Base-by-base conservation (phyloP, 2,888 invertebrate genomes). In the Ophion costatus region DNA sequence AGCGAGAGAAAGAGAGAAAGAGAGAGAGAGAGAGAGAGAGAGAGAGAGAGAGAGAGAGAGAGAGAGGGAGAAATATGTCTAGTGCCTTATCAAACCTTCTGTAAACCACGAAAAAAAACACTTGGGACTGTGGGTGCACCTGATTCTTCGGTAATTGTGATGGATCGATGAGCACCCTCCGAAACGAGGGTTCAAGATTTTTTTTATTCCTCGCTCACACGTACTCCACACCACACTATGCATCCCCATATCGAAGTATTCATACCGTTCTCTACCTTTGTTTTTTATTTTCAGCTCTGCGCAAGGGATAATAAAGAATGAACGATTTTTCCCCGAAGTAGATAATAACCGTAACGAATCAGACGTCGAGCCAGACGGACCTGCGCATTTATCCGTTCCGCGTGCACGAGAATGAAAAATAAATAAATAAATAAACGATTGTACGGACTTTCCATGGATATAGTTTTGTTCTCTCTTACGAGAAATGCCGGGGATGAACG, bases 61-160 rank as follows among this genome's bases (percentile, higher is more conserved):
- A 83, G 84, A 85, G 80, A 29, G 71, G 75, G 82, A 57, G 80
- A 80, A 73, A 59, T 51, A 71, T 69, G 45, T 83, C 74, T 71
- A 67, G n/a, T 56, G 80, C 57, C 64, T 75, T 71, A 71, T 75
- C 74, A 71, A 61, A 45, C 69, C 75, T 73, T 29, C 56, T 61
- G 67, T 69, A 83, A 59, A 56, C 56, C 29, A 45, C 14, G 67
- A 77, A 45, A 69, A 77, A 29, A 70, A 33, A 78, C 57, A 80
- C 81, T 70, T 79, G 57, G 87, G 84, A 88, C 88, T 88, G 88
- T 3, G 59, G 57, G 87, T 86, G 87, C 91, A 91, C 90, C 91
- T 91, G 92, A 92, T 92, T 92, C 90, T 90, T 88, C 82, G 86
- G 89, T 92, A 92, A 92, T 91, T 92, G 90, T 91, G 91, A 92